A percentile compares a stretch with the other conserved stretches of the same genome.
Evolutionary conservation across 2,797 vertebrate genomes (phyloP).

Genomic region (Diceros bicornis): DNA sequence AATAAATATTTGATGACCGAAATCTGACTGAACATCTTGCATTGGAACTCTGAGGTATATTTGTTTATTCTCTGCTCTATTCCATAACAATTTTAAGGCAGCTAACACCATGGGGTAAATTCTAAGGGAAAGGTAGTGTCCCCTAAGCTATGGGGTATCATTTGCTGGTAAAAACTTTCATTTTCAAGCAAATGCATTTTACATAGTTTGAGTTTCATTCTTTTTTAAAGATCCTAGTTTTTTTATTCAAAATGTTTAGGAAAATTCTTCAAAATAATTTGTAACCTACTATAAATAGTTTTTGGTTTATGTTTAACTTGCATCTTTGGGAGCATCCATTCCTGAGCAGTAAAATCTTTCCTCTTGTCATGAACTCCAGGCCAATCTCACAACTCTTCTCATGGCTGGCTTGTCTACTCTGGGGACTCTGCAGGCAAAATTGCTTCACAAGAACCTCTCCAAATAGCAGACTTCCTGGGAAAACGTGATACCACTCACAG

Average conservation of each 20-base stretch:
- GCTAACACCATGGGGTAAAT: background rate
- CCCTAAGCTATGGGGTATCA: background rate
- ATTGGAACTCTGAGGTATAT: background rate
- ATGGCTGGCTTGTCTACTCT: conserved; percentile 1
- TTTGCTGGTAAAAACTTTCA: conserved; percentile 41
- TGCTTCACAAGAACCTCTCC: conserved; percentile 11
- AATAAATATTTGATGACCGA: conserved; percentile 32
- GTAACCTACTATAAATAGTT: background rate
- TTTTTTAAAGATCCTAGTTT: background rate
- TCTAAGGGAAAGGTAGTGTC: background rate
- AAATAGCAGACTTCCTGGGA: background rate
- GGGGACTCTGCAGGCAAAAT: conserved; percentile 17
- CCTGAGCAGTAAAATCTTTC: background rate
- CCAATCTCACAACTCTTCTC: conserved; percentile 32
- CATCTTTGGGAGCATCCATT: background rate
- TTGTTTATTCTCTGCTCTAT: background rate
- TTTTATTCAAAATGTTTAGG: background rate
- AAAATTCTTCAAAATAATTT: background rate
- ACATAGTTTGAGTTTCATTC: background rate
- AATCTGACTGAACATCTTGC: background rate
- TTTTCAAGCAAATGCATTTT: conserved; percentile 57
- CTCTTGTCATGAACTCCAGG: conserved; percentile 23
- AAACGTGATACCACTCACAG: background rate
- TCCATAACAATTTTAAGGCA: background rate
- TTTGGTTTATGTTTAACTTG: conserved; percentile 34